These are phyloP conservation scores for Melospiza melodia DNA, from an alignment of 2,113 vertebrate species.

Conservation along the genomic window DNA sequence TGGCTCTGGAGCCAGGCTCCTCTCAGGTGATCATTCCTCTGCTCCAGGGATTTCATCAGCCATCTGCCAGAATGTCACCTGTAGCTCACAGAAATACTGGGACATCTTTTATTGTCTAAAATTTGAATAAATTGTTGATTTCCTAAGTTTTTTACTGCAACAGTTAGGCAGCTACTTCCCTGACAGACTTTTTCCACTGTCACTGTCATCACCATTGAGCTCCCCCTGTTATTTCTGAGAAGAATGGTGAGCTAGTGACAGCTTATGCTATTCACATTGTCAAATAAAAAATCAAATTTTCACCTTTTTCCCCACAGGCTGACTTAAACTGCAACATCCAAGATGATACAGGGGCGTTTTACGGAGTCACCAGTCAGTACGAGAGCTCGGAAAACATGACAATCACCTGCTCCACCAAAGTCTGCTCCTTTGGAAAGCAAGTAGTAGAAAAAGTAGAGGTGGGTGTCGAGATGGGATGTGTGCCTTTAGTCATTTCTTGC, in stretches of 20 bases:
- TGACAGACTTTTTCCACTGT: neutral
- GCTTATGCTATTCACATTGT: neutral
- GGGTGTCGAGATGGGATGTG: neutral
- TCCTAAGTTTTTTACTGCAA: neutral
- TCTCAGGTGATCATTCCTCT: neutral
- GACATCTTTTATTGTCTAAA: neutral
- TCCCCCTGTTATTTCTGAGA: neutral
- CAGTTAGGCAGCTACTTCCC: neutral
- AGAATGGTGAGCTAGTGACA: neutral
- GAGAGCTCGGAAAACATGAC: slow-evolving; percentile 99
- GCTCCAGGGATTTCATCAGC: neutral
- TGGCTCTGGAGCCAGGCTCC: neutral
- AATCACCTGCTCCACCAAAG: slow-evolving; percentile 99
- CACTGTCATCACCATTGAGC: neutral
- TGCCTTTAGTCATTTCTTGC: neutral
- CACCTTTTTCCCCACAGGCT: slow-evolving; percentile 78
- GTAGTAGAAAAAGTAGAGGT: slow-evolving; percentile 99
- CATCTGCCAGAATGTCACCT: neutral
- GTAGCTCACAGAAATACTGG: neutral
- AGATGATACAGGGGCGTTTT: slow-evolving; percentile 94
- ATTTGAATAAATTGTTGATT: neutral
- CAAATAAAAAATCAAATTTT: neutral
- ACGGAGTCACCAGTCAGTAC: slow-evolving; percentile 96
- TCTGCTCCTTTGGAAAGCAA: slow-evolving; percentile 99
- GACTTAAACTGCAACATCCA: slow-evolving; percentile 98